phyloP scores from a whole-genome alignment of 2,888 invertebrate species.

The Argynnis bischoffii region DNA sequence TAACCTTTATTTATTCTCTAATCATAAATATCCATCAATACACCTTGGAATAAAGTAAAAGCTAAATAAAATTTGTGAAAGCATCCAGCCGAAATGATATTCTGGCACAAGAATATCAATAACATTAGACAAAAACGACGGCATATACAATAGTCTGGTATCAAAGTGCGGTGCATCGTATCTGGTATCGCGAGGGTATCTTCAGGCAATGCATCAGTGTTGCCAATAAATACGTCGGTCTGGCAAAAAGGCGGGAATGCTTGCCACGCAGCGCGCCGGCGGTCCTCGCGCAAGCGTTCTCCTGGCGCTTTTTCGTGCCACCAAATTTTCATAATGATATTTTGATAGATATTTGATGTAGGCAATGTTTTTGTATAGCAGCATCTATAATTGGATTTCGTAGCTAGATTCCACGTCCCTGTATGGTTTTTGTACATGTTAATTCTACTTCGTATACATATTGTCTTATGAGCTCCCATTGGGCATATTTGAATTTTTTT shows the following conservation, averaged over 20 bases:
- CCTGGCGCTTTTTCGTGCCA: slow-evolving; percentile 61
- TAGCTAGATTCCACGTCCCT: slow-evolving; percentile 29
- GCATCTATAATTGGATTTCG: slow-evolving; percentile 36
- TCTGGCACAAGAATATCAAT: slow-evolving; percentile 63
- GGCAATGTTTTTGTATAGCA: slow-evolving; percentile 32
- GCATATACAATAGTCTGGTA: slow-evolving; percentile 69
- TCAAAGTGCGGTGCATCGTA: slow-evolving; percentile 66
- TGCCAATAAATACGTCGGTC: slow-evolving; percentile 73
- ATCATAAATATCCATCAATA: background rate
- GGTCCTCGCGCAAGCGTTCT: slow-evolving; percentile 55
- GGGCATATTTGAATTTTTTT: too few relatives aligned
- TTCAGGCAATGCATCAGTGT: slow-evolving; percentile 59
- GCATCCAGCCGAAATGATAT: slow-evolving; percentile 62
- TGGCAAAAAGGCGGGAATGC: slow-evolving; percentile 74
- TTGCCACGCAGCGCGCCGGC: slow-evolving; percentile 61
- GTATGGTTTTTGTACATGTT: slow-evolving; percentile 8
- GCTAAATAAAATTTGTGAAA: slow-evolving; percentile 27
- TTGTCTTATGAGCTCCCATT: background rate
- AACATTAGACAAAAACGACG: slow-evolving; percentile 55
- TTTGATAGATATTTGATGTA: slow-evolving; percentile 43
- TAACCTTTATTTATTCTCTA: background rate
- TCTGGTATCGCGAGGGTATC: slow-evolving; percentile 59
- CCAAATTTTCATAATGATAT: slow-evolving; percentile 61
- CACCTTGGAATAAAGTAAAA: slow-evolving; percentile 11
- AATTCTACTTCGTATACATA: background rate